phyloP scores from a whole-genome alignment of 2,113 vertebrate genomes.

The Alouatta palliata region DNA sequence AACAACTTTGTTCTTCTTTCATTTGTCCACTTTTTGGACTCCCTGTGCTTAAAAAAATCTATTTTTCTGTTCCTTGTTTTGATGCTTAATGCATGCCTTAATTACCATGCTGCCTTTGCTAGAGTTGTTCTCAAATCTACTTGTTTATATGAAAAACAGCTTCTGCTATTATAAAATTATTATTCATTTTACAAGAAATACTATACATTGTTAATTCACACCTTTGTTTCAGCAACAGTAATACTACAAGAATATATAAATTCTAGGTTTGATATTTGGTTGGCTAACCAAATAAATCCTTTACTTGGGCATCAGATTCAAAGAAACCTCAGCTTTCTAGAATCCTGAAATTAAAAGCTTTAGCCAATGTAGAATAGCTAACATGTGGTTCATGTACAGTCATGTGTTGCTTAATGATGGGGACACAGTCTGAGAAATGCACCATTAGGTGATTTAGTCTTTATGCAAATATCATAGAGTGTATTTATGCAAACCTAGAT shows the following conservation, averaged over 20 bases:
- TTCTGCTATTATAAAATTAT: not conserved
- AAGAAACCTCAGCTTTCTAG: not conserved
- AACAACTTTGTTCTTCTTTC: not conserved
- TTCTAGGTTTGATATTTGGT: not conserved
- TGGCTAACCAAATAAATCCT: not conserved
- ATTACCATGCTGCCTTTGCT: not conserved
- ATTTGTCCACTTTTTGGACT: not conserved
- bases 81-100: not conserved
- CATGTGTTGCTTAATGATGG: not conserved
- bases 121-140: not conserved
- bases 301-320: not conserved
- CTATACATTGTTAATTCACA: not conserved
- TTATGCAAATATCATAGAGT: not conserved
- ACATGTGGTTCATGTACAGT: not conserved
- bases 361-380: not conserved
- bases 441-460: not conserved
- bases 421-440: not conserved
- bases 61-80: not conserved
- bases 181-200: not conserved
- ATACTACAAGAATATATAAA: not conserved
- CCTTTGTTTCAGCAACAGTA: not conserved
- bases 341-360: not conserved
- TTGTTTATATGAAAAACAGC: not conserved
- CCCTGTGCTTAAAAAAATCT: not conserved
- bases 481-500: not conserved